Conservation (phyloP, 2,888 invertebrate genomes). For the Cheilosia impressa region DNA sequence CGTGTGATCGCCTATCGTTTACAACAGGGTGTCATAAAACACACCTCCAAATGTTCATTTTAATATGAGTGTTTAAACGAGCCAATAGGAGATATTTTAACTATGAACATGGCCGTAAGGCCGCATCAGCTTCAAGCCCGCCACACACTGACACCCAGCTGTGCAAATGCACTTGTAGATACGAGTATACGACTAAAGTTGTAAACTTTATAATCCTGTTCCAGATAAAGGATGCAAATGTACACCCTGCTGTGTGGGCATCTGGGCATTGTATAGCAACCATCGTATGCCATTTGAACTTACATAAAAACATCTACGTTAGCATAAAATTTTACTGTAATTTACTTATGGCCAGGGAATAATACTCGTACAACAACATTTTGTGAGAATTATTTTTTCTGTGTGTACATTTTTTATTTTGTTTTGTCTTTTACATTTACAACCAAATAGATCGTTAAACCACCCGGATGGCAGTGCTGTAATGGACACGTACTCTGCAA, state of each 20-base stretch:
- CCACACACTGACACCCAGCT: too few species aligned
- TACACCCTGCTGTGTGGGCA: background rate
- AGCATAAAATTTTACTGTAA: slow-evolving; percentile 49
- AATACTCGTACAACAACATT: slow-evolving; percentile 23
- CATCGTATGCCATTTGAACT: slow-evolving; percentile 12
- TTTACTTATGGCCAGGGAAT: slow-evolving; percentile 51
- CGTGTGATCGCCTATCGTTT: too few species aligned
- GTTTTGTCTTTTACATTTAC: background rate
- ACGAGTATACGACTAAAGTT: too few species aligned
- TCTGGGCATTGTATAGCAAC: background rate
- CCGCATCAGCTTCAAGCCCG: too few species aligned
- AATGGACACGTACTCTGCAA: slow-evolving; percentile 84
- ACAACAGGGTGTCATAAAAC: too few species aligned
- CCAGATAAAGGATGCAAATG: too few species aligned
- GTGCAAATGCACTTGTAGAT: too few species aligned
- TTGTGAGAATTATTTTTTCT: background rate
- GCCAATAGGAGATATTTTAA: too few species aligned
- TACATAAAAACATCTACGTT: slow-evolving; percentile 10
- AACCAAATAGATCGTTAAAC: slow-evolving; percentile 81
- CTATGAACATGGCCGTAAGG: too few species aligned
- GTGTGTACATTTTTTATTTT: slow-evolving; percentile 1
- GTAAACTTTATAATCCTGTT: too few species aligned
- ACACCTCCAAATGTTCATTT: too few species aligned
- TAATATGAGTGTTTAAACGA: too few species aligned
- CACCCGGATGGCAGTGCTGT: slow-evolving; percentile 84